Evolutionary conservation across 2,888 invertebrate species (phyloP).

Genomic region (Seladonia tumulorum): DNA sequence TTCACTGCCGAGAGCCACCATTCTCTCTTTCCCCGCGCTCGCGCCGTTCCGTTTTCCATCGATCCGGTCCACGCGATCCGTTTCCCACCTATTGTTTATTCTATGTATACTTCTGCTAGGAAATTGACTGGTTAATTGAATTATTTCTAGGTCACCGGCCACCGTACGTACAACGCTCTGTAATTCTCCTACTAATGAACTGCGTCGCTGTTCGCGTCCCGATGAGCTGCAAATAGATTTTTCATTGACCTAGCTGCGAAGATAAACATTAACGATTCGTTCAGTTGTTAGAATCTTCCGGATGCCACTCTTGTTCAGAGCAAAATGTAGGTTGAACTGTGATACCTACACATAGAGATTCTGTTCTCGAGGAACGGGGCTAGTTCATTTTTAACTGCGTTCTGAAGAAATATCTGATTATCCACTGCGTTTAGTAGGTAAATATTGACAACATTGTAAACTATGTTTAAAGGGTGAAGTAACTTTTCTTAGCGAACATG

Average conservation of each 20-base stretch:
- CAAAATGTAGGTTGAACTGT: background rate
- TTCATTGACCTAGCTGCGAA: background rate
- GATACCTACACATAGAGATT: too few relatives aligned
- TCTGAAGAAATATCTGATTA: too few relatives aligned
- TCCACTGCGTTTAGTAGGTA: too few relatives aligned
- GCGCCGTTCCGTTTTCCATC: background rate
- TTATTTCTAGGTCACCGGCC: conserved; percentile 5
- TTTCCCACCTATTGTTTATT: background rate
- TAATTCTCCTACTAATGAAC: background rate
- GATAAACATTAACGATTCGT: background rate
- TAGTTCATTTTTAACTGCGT: too few relatives aligned
- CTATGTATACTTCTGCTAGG: background rate
- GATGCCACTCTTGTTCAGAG: background rate
- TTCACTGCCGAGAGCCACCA: background rate
- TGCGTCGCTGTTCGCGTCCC: background rate
- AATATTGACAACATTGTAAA: too few relatives aligned
- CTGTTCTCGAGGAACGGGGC: too few relatives aligned
- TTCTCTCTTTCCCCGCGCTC: background rate
- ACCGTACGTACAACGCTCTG: background rate
- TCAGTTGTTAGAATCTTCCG: background rate
- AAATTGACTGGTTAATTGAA: conserved; percentile 10
- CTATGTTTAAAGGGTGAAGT: too few relatives aligned
- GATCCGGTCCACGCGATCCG: background rate
- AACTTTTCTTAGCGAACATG: too few relatives aligned
- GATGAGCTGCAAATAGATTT: background rate